Percentiles rank a stretch among this genome's conserved stretches.
These are phyloP conservation scores for Fopius arisanus DNA, from an alignment of 1,140 invertebrate species.

Conservation along the genomic window DNA sequence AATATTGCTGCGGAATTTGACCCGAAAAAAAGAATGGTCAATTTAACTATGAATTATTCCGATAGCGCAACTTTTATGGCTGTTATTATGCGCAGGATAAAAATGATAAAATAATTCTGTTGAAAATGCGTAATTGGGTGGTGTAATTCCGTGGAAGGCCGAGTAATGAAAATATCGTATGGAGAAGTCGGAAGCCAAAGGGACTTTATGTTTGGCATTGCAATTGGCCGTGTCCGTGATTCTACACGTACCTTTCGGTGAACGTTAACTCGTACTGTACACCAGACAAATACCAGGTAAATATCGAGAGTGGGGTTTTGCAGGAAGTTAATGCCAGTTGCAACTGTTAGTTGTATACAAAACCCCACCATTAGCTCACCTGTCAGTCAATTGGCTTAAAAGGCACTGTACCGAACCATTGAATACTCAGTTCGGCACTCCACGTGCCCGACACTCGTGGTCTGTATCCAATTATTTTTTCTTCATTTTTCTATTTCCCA, in stretches of 20 bases:
- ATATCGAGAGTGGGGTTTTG: slow-evolving; percentile 8
- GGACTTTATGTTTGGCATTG: slow-evolving; percentile 21
- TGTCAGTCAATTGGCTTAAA: slow-evolving; percentile 41
- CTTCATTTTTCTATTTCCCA: no score
- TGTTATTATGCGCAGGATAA: not conserved
- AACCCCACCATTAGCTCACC: slow-evolving; percentile 35
- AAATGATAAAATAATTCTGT: no score
- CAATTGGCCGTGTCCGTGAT: slow-evolving; percentile 28
- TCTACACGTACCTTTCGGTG: not conserved
- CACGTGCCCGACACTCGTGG: slow-evolving; percentile 25
- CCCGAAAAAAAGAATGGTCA: no score
- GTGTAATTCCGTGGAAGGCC: not conserved
- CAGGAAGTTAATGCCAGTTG: slow-evolving; percentile 19
- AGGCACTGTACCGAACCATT: slow-evolving; percentile 27
- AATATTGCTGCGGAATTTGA: no score
- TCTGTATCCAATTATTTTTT: no score
- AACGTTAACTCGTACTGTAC: not conserved
- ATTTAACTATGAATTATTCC: no score
- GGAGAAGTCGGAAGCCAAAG: not conserved
- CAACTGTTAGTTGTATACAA: slow-evolving; percentile 1
- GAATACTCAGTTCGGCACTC: slow-evolving; percentile 36
- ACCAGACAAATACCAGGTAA: not conserved
- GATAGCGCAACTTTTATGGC: no score
- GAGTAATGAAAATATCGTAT: not conserved
- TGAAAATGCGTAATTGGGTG: not conserved